phyloP scores from a whole-genome alignment of 2,888 invertebrate species.

The Pheosia gnoma region DNA sequence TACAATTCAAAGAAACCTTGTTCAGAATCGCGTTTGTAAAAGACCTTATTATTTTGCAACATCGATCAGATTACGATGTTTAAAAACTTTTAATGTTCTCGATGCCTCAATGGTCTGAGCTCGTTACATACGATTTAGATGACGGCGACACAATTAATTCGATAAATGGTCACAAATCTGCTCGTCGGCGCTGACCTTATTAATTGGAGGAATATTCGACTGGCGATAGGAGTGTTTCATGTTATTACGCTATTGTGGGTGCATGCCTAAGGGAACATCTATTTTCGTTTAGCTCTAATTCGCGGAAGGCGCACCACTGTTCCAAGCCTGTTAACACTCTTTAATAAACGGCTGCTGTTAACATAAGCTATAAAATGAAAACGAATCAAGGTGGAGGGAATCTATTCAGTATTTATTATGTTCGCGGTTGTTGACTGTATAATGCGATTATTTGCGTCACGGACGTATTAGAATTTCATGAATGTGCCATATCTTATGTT shows the following conservation, averaged over 20 bases:
- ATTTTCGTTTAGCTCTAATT: conserved; percentile 30
- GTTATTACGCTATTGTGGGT: conserved; percentile 4
- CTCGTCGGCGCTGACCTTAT: no score
- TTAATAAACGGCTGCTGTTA: conserved; percentile 33
- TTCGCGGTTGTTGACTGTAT: conserved; percentile 61
- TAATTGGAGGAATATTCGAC: no score
- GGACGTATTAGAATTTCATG: conserved; percentile 54
- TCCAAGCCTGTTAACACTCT: conserved; percentile 18
- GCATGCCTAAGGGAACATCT: conserved; percentile 30
- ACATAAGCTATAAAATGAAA: conserved; percentile 53
- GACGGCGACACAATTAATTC: no score
- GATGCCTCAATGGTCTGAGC: no score
- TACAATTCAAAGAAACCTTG: conserved; percentile 14
- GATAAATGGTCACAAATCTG: no score
- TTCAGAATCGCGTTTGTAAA: neutral
- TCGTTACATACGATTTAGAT: no score
- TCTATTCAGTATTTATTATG: conserved; percentile 57
- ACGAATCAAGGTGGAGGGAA: conserved; percentile 66
- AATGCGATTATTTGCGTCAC: conserved; percentile 66
- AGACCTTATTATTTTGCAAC: neutral
- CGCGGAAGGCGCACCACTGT: conserved; percentile 32
- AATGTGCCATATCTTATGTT: conserved; percentile 19
- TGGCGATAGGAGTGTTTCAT: no score
- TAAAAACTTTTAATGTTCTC: no score
- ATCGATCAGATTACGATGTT: conserved; percentile 1